Percentiles rank a stretch among this genome's conserved stretches.
These are phyloP conservation scores for Neotoma lepida DNA, from an alignment of 2,113 vertebrate genomes.

Conservation along the genomic window DNA sequence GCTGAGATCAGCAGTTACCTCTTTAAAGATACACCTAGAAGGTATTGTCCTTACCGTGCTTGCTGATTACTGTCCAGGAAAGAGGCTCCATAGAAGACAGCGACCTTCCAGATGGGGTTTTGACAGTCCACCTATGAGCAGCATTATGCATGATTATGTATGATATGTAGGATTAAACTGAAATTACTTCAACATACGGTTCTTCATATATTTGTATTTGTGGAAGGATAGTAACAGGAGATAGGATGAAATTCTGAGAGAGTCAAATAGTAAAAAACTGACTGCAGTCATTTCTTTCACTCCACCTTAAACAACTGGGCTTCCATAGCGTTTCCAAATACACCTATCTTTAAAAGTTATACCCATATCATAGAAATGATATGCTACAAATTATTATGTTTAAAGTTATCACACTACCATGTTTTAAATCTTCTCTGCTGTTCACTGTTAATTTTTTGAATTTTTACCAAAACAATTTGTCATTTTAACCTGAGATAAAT, in stretches of 20 bases:
- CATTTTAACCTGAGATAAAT: background rate
- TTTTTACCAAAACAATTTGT: background rate
- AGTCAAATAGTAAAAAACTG: background rate
- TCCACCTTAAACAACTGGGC: background rate
- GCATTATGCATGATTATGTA: background rate
- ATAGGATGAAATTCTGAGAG: background rate
- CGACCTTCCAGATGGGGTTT: background rate
- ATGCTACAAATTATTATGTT: background rate
- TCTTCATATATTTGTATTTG: background rate
- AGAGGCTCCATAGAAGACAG: background rate
- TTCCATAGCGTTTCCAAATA: background rate
- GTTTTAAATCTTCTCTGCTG: background rate
- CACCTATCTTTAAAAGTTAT: background rate
- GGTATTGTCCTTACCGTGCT: slow-evolving; percentile 83
- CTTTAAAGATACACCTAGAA: slow-evolving; percentile 96
- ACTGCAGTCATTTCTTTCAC: background rate
- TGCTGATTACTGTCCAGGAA: background rate
- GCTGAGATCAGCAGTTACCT: slow-evolving; percentile 97
- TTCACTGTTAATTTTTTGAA: background rate
- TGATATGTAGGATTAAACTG: background rate
- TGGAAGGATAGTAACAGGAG: background rate
- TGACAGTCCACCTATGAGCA: background rate
- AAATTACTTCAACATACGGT: background rate
- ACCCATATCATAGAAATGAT: background rate
- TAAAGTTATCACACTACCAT: background rate